Evolutionary conservation across 2,888 invertebrate genomes (phyloP).

Genomic region (Schizaphis graminum): DNA sequence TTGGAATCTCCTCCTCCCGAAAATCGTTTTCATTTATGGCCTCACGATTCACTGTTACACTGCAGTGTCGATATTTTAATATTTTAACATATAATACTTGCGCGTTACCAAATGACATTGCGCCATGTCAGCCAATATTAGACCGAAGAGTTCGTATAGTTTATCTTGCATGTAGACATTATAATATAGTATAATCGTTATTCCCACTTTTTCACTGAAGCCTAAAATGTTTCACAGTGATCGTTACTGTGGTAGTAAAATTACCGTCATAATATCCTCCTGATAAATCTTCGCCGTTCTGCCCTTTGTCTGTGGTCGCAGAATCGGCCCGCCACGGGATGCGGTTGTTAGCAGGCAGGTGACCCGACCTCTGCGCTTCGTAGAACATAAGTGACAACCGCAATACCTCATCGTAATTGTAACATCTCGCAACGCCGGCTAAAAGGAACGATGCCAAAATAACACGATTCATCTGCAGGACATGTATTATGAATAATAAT

Average conservation of each 20-base stretch:
- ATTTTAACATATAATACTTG: neutral
- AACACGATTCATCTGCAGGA: constrained; percentile 28
- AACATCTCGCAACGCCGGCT: constrained; percentile 54
- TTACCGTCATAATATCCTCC: constrained; percentile 76
- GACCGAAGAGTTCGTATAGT: neutral
- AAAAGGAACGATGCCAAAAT: neutral
- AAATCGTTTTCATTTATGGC: neutral
- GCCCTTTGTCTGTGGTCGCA: constrained; percentile 73
- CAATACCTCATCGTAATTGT: constrained; percentile 73
- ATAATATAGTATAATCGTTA: neutral
- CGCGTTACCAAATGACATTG: neutral
- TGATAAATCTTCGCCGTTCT: constrained; percentile 74
- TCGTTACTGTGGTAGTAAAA: constrained; percentile 19
- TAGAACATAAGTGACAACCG: constrained; percentile 74
- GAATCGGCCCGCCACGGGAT: constrained; percentile 75
- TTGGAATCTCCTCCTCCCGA: neutral
- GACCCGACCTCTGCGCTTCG: constrained; percentile 75
- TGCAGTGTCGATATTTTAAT: too few species aligned
- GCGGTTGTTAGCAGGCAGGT: constrained; percentile 73
- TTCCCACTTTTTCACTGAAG: neutral
- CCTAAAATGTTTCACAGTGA: neutral
- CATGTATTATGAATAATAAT: neutral
- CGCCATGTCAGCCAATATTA: neutral
- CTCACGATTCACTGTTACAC: too few species aligned
- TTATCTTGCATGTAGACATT: neutral